Base-by-base conservation (phyloP, 2,888 invertebrate species). In the Cerceris rybyensis region DNA sequence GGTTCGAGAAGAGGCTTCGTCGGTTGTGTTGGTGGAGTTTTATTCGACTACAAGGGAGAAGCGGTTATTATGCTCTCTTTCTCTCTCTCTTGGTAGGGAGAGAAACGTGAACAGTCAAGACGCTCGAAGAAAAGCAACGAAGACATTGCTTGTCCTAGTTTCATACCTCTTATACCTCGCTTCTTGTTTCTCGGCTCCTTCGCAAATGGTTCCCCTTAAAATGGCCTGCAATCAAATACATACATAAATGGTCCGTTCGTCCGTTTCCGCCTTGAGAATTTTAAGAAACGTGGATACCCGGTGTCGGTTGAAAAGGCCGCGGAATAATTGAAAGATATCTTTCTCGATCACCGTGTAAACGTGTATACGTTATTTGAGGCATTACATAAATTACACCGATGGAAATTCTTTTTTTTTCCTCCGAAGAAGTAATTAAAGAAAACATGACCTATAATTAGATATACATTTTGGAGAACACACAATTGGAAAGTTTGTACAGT, bases 121-220 rank as follows among this genome's bases (percentile, higher is more conserved):
- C 43, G 50, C 68, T 72, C 54, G 60, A 80, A 69, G 64, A 74
- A 65, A 75, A 70, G 63, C 70, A 63, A 64, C 65, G 65, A 73
- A 78, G 81, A 82, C 77, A 77, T 77, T 73, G 78, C 80, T 77
- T 73, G 85, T 73, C 83, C 84, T 77, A 85, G 77, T 84, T 84
- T 80, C 75, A 73, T 69, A 54, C 71, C 63, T 61, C 61, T 66
- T 59, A 74, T 74, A 66, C 67, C 69, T 46, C 46, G 58, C 63
- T 74, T 58, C 72, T 68, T 66, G 61, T 72, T 75, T 72, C 80
- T 55, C 71, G 28, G 72, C 64, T 63, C 69, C 60, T 66, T 65
- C 61, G 64, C 71, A 78, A 81, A 78, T 71, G 74, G 55, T 58
- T 61, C 28, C 82, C 59, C 71, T 61, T 75, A 68, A 66, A 83